These are phyloP conservation scores for Corapipo altera DNA, from an alignment of 2,113 vertebrate species.

Conservation along the genomic window DNA sequence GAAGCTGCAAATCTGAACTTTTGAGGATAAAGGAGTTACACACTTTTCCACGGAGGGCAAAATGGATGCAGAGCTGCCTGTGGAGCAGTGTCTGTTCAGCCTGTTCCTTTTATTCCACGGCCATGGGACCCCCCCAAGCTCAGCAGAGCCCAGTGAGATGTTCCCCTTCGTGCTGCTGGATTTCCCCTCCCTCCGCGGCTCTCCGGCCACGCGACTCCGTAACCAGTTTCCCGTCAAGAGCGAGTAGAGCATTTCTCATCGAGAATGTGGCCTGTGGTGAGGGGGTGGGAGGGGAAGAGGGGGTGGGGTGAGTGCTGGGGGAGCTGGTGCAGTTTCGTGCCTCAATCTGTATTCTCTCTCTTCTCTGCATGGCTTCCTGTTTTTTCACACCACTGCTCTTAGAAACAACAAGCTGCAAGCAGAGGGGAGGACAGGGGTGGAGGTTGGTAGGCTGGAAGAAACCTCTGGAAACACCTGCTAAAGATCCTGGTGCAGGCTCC, in stretches of 20 bases:
- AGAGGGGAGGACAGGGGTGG: not conserved
- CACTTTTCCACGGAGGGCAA: not conserved
- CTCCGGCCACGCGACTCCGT: not conserved
- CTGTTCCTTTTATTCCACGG: not conserved
- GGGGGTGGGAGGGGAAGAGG: slow-evolving; percentile 37
- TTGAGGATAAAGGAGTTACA: not conserved
- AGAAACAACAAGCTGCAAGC: slow-evolving; percentile 43
- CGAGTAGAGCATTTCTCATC: not conserved
- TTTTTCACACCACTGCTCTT: slow-evolving; percentile 56
- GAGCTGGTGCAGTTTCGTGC: slow-evolving; percentile 21
- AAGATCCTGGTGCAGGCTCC: not conserved
- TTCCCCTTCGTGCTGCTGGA: not conserved
- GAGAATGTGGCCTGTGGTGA: slow-evolving; percentile 14
- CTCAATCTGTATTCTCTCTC: slow-evolving; percentile 39
- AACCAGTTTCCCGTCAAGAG: slow-evolving; percentile 58
- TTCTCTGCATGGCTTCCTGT: slow-evolving; percentile 51
- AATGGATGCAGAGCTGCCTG: not conserved
- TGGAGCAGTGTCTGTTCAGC: not conserved
- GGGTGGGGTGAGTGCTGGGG: not conserved
- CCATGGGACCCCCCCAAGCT: not conserved
- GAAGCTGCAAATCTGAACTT: not conserved
- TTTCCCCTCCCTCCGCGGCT: slow-evolving; percentile 34
- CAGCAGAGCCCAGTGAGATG: not conserved
- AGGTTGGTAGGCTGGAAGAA: not conserved
- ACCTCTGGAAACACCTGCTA: not conserved